phyloP scores from a whole-genome alignment of 2,797 vertebrate species.

The Lindbergichthys nudifrons region DNA sequence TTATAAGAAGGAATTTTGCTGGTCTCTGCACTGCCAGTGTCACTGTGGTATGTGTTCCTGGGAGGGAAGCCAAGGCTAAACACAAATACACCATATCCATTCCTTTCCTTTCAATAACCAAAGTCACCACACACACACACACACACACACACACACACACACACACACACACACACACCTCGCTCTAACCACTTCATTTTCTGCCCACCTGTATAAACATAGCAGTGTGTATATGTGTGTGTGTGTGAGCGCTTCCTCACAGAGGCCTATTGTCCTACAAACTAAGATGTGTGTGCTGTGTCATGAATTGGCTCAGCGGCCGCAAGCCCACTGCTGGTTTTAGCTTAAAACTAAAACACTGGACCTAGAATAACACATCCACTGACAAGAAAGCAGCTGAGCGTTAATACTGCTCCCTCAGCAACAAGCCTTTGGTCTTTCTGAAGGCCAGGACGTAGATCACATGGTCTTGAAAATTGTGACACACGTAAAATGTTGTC shows the following conservation, averaged over 20 bases:
- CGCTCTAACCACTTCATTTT: conserved; percentile 66
- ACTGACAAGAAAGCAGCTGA: conserved; percentile 67
- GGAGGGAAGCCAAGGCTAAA: conserved; percentile 75
- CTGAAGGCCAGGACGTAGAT: conserved; percentile 9
- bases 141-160: conserved; percentile 44
- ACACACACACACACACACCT: conserved; percentile 41
- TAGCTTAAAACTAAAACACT: conserved; percentile 70
- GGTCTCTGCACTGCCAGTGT: conserved; percentile 71
- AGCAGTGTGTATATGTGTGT: conserved; percentile 62
- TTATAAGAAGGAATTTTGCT: conserved; percentile 79
- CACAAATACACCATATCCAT: conserved; percentile 74
- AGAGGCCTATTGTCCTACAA: conserved; percentile 74
- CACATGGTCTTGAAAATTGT: conserved; percentile 8
- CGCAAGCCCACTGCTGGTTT: conserved; percentile 74
- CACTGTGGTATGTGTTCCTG: conserved; percentile 75
- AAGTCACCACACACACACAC: conserved; percentile 40
- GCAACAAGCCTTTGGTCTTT: conserved; percentile 26
- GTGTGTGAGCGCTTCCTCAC: conserved; percentile 60
- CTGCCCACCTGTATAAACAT: conserved; percentile 82
- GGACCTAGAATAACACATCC: conserved; percentile 68
- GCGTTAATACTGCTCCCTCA: conserved; percentile 44
- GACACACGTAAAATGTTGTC: conserved; percentile 1
- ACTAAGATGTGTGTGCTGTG: conserved; percentile 71
- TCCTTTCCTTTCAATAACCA: conserved; percentile 76
- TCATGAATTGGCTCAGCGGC: conserved; percentile 73